phyloP scores from a whole-genome alignment of 1,140 invertebrate species.

The Drosophila lini region DNA sequence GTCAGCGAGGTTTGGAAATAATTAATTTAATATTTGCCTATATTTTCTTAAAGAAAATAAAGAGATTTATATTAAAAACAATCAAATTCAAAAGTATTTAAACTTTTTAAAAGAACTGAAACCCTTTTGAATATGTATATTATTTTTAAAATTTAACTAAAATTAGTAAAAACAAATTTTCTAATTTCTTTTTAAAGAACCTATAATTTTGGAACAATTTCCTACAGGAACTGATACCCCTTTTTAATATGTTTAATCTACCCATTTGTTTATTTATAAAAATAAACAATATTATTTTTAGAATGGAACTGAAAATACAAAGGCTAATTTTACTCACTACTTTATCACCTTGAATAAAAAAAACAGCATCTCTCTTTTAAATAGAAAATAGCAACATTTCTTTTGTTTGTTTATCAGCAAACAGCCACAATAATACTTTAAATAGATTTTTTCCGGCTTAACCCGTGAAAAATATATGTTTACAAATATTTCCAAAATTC shows the following conservation, averaged over 20 bases:
- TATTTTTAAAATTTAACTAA: background rate
- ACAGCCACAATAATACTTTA: constrained; percentile 3
- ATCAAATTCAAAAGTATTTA: background rate
- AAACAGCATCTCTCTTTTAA: background rate
- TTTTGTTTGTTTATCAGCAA: constrained; percentile 22
- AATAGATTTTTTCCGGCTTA: constrained; percentile 16
- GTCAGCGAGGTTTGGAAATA: background rate
- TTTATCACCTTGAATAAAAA: constrained; percentile 20
- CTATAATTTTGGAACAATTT: background rate
- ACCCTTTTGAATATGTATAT: background rate
- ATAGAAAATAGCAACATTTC: background rate
- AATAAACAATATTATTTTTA: constrained; percentile 16
- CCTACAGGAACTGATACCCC: background rate
- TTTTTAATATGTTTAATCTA: background rate
- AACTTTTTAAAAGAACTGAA: background rate
- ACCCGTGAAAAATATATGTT: background rate
- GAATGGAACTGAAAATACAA: background rate
- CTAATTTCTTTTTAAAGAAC: too few species aligned
- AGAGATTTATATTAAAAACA: background rate
- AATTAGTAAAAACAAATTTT: too few species aligned
- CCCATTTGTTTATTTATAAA: background rate
- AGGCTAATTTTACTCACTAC: constrained; percentile 15
- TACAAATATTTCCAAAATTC: constrained; percentile 23
- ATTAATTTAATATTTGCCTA: background rate
- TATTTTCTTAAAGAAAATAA: background rate